Percentiles rank a stretch among this genome's conserved stretches.
Conservation (phyloP, 2,888 invertebrate species). For the Ernsta delagoae region DNA sequence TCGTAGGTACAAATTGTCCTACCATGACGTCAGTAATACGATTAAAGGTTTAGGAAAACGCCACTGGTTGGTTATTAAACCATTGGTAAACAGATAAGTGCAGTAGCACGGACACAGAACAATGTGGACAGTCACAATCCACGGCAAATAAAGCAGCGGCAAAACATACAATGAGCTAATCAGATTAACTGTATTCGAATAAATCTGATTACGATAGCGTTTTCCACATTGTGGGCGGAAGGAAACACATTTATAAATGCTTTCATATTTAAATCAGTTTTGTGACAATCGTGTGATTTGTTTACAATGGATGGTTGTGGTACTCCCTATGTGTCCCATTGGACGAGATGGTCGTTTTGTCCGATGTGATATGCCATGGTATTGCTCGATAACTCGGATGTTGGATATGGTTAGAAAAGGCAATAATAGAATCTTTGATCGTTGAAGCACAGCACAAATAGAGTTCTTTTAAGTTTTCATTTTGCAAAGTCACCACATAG, state of each 20-base stretch:
- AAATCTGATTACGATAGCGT: constrained; percentile 21
- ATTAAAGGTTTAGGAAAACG: not conserved
- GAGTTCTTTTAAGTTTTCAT: too few relatives aligned
- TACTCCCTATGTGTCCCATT: not conserved
- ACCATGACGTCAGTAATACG: not conserved
- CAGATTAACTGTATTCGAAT: constrained; percentile 24
- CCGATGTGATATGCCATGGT: too few relatives aligned
- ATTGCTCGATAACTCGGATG: too few relatives aligned
- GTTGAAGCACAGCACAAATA: too few relatives aligned
- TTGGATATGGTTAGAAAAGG: too few relatives aligned
- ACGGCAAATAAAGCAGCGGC: constrained; percentile 12
- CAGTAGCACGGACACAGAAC: not conserved
- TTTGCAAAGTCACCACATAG: too few relatives aligned
- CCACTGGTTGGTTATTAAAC: not conserved
- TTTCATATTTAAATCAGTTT: constrained; percentile 23
- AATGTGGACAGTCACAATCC: constrained; percentile 3
- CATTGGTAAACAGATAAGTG: not conserved
- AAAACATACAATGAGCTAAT: constrained; percentile 21
- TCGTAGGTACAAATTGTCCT: not conserved
- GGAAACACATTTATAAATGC: constrained; percentile 13
- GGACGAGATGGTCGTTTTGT: too few relatives aligned
- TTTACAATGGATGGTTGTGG: not conserved
- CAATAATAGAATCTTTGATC: too few relatives aligned
- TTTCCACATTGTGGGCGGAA: constrained; percentile 2
- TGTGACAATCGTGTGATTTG: not conserved